A percentile compares a stretch with the other conserved stretches of the same genome.
Evolutionary conservation across 92 coral and sea anemone genomes (phyloP).

Genomic region (Zoanthus gigantus): DNA sequence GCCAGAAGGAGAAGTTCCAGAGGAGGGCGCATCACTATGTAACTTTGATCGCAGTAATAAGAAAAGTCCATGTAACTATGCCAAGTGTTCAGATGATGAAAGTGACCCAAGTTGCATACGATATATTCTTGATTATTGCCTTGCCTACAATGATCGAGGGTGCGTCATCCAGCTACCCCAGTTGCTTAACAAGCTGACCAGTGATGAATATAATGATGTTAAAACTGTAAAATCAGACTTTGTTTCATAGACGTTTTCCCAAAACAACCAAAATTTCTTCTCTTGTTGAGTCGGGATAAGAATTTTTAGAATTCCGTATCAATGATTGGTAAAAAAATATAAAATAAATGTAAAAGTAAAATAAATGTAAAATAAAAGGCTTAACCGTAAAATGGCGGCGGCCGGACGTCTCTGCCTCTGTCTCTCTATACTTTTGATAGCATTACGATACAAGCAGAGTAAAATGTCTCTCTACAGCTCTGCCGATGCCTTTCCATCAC

Average conservation of each 20-base stretch:
- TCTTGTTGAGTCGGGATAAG: background rate
- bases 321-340: too few relatives aligned
- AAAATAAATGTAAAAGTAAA: too few relatives aligned
- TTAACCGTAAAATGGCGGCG: background rate
- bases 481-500: constrained; percentile 22
- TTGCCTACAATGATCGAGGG: constrained; percentile 87
- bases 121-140: constrained; percentile 87
- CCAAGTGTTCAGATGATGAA: constrained; percentile 67
- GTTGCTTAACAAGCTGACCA: constrained; percentile 75
- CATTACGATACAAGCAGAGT: background rate
- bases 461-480: constrained; percentile 20
- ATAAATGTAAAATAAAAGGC: too few relatives aligned
- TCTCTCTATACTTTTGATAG: background rate
- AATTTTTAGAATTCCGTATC: too few relatives aligned
- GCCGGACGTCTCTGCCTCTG: background rate
- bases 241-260: background rate
- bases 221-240: constrained; percentile 61
- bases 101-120: constrained; percentile 69
- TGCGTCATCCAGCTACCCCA: constrained; percentile 94
- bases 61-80: constrained; percentile 82
- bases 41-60: constrained; percentile 86
- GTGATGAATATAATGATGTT: constrained; percentile 62
- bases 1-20: constrained; percentile 2
- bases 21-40: constrained; percentile 56
- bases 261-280: background rate